These are phyloP conservation scores for Rutpela maculata DNA, from an alignment of 2,888 invertebrate species.

Conservation along the genomic window DNA sequence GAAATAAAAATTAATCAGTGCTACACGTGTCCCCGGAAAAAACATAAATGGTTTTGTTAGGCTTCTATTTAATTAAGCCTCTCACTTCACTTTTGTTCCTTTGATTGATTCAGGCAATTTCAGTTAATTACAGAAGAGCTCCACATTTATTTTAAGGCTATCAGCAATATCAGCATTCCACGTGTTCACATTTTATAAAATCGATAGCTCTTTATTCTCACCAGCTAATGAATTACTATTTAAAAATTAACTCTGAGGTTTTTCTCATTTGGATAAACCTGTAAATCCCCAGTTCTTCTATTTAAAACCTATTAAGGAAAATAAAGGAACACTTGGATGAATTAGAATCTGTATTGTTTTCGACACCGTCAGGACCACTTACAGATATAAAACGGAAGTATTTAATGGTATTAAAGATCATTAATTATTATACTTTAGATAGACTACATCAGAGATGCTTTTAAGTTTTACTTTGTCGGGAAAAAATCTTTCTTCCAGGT, in stretches of 20 bases:
- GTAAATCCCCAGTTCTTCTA: neutral
- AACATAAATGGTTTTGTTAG: slow-evolving; percentile 7
- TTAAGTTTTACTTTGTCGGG: neutral
- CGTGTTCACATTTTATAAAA: slow-evolving; percentile 9
- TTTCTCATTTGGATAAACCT: neutral
- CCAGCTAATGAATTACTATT: neutral
- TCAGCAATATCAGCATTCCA: neutral
- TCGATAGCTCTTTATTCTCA: neutral
- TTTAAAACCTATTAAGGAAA: neutral
- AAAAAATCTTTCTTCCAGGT: neutral
- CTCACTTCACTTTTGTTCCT: slow-evolving; percentile 23
- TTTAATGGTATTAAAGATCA: neutral
- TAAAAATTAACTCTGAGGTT: neutral
- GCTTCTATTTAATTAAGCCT: slow-evolving; percentile 28
- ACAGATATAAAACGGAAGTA: neutral
- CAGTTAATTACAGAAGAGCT: slow-evolving; percentile 17
- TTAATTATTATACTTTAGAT: neutral
- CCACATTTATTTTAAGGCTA: neutral
- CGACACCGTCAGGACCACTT: neutral
- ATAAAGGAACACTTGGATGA: neutral
- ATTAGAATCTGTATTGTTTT: neutral
- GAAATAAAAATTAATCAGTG: slow-evolving; percentile 11
- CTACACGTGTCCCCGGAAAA: slow-evolving; percentile 6
- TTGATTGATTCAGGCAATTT: slow-evolving; percentile 22
- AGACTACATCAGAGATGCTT: neutral